Evolutionary conservation across 2,888 invertebrate genomes (phyloP).

Genomic region (Apodemia hepburni): DNA sequence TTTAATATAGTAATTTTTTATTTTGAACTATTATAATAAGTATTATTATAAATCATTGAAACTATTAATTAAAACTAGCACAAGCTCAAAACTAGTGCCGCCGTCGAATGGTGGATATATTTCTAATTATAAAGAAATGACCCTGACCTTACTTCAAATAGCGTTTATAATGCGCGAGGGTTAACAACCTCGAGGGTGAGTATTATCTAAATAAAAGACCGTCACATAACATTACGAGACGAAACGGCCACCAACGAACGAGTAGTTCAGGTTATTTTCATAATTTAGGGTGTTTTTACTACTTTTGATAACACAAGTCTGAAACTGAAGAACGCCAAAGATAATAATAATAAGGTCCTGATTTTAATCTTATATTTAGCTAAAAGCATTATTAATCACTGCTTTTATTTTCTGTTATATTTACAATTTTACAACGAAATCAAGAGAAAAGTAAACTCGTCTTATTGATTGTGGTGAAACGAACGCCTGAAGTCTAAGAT

Average conservation of each 20-base stretch:
- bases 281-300: conserved; percentile 17
- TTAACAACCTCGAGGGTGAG: conserved; percentile 68
- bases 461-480: not conserved
- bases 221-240: conserved; percentile 47
- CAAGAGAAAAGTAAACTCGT: too few species aligned
- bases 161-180: conserved; percentile 49
- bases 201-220: conserved; percentile 70
- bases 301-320: not conserved
- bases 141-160: conserved; percentile 68
- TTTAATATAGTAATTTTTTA: too few species aligned
- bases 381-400: not conserved
- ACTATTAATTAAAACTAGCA: not conserved
- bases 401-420: too few species aligned
- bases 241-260: conserved; percentile 46
- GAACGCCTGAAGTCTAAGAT: not conserved
- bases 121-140: conserved; percentile 36
- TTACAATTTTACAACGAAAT: too few species aligned
- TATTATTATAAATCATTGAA: too few species aligned
- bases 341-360: not conserved
- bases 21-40: too few species aligned
- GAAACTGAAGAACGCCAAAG: not conserved
- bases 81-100: not conserved
- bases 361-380: too few species aligned
- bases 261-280: conserved; percentile 29
- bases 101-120: not conserved